Evolutionary conservation across 2,888 invertebrate genomes (phyloP).

Genomic region (Spisula subtruncata): DNA sequence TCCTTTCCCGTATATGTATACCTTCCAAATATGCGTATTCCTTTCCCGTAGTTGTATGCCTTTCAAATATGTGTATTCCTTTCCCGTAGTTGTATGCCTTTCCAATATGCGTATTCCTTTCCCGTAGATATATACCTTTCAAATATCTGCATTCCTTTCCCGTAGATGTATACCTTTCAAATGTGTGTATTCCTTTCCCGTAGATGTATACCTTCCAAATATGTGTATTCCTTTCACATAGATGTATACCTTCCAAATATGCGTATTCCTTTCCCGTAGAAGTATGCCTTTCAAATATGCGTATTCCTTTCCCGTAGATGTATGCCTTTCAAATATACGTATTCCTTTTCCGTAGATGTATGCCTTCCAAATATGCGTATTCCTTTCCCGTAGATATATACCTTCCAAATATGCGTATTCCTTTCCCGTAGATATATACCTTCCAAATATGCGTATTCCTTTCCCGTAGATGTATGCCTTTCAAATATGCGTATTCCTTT

Average conservation of each 20-base stretch:
- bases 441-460: background rate
- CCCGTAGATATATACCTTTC: too few species aligned
- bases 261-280: too few species aligned
- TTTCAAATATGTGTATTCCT: too few species aligned
- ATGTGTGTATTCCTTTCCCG: constrained; percentile 96
- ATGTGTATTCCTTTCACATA: background rate
- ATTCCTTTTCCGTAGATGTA: too few species aligned
- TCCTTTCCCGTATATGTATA: constrained; percentile 23
- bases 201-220: background rate
- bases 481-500: constrained; percentile 98
- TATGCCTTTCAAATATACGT: too few species aligned
- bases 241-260: too few species aligned
- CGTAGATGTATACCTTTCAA: constrained; percentile 89
- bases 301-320: too few species aligned
- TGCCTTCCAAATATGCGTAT: too few species aligned
- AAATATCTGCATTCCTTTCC: background rate
- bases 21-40: constrained; percentile 98
- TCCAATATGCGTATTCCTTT: constrained; percentile 98
- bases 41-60: too few species aligned
- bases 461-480: constrained; percentile 80
- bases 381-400: constrained; percentile 31
- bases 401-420: constrained; percentile 98
- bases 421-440: too few species aligned
- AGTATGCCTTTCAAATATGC: too few species aligned
- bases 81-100: constrained; percentile 80